Evolutionary conservation across 2,888 invertebrate genomes (phyloP).

Genomic region (Drosophila rubida): DNA sequence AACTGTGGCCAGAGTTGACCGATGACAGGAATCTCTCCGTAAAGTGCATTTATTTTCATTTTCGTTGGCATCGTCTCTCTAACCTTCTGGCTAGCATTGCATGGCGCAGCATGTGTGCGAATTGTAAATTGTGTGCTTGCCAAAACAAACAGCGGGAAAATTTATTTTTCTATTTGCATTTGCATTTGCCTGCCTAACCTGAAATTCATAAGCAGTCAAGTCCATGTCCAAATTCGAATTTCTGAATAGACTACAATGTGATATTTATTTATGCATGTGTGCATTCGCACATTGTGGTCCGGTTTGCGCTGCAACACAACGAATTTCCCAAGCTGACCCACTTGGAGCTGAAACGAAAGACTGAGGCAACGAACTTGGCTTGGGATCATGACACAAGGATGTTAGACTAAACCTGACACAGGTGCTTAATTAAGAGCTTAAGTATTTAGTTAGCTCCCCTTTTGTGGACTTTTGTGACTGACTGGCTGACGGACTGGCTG

Average conservation of each 20-base stretch:
- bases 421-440: slow-evolving; percentile 76
- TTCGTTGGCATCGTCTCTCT: slow-evolving; percentile 63
- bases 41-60: slow-evolving; percentile 75
- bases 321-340: slow-evolving; percentile 55
- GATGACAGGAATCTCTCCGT: slow-evolving; percentile 70
- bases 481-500: not conserved
- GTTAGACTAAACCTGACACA: slow-evolving; percentile 55
- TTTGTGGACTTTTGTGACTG: slow-evolving; percentile 4
- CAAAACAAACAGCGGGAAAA: slow-evolving; percentile 76
- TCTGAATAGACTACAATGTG: slow-evolving; percentile 42
- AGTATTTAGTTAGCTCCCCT: slow-evolving; percentile 55
- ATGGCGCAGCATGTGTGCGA: slow-evolving; percentile 75
- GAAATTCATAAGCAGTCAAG: slow-evolving; percentile 62
- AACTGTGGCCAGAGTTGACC: slow-evolving; percentile 71
- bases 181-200: slow-evolving; percentile 22
- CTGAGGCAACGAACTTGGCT: slow-evolving; percentile 61
- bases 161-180: slow-evolving; percentile 70
- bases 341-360: slow-evolving; percentile 68
- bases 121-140: slow-evolving; percentile 73
- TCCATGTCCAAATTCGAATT: slow-evolving; percentile 41
- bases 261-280: slow-evolving; percentile 71
- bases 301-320: slow-evolving; percentile 50
- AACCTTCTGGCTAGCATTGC: slow-evolving; percentile 34
- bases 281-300: slow-evolving; percentile 27
- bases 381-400: slow-evolving; percentile 37